phyloP scores from a whole-genome alignment of 1,140 invertebrate species.

The Chironomus striatipennis region DNA sequence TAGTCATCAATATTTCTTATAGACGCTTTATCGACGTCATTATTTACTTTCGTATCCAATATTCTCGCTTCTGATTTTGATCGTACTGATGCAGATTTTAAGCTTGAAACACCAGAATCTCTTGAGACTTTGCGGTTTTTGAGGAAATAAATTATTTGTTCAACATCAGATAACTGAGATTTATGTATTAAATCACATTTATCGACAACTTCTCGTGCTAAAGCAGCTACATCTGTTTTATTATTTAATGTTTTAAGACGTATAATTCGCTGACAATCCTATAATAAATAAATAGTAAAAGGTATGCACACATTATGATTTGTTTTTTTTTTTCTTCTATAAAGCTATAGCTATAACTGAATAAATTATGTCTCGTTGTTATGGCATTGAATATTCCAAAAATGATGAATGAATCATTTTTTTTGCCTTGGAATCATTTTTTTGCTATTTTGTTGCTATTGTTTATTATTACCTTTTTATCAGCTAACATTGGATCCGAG shows the following conservation, averaged over 20 bases:
- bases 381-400: constrained; percentile 13
- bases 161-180: constrained; percentile 74
- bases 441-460: background rate
- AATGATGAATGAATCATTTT: constrained; percentile 17
- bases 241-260: constrained; percentile 73
- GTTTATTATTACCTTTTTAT: constrained; percentile 58
- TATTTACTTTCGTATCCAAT: constrained; percentile 29
- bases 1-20: constrained; percentile 87
- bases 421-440: background rate
- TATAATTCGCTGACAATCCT: constrained; percentile 76
- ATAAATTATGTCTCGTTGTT: constrained; percentile 23
- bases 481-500: constrained; percentile 75
- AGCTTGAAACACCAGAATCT: constrained; percentile 32
- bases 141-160: constrained; percentile 86
- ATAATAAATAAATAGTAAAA: constrained; percentile 30
- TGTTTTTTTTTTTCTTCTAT: no score
- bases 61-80: constrained; percentile 31
- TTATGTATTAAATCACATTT: constrained; percentile 84
- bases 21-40: constrained; percentile 45
- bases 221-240: constrained; percentile 65
- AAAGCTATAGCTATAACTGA: background rate
- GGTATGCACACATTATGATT: background rate
- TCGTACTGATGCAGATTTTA: constrained; percentile 26
- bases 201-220: constrained; percentile 80
- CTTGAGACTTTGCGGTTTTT: constrained; percentile 63